Conservation (phyloP, 2,797 vertebrate genomes). For the Malurus leucopterus region DNA sequence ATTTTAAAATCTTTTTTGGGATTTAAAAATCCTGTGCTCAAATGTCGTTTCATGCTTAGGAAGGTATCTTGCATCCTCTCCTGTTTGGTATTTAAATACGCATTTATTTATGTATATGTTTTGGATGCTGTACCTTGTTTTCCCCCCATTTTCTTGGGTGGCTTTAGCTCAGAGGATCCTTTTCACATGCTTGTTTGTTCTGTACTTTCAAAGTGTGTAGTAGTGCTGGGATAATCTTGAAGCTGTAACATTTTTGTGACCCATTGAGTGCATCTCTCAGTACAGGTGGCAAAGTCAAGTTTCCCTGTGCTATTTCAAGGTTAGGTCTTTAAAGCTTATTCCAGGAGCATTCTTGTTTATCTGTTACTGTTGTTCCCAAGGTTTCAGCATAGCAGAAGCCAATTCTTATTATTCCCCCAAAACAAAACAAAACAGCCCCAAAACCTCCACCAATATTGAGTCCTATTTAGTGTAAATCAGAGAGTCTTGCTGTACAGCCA, state of each 20-base stretch:
- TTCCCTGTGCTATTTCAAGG: neutral
- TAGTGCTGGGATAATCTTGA: neutral
- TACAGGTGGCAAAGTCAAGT: neutral
- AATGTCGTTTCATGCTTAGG: neutral
- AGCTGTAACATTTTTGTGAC: neutral
- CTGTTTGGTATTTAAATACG: neutral
- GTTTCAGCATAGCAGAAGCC: neutral
- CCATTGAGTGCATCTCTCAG: neutral
- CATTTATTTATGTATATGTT: neutral
- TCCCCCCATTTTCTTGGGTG: neutral
- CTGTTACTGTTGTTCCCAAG: neutral
- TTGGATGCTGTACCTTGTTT: neutral
- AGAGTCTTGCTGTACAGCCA: neutral
- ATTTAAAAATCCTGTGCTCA: neutral
- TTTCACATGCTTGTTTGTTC: neutral
- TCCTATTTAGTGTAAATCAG: neutral
- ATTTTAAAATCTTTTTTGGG: neutral
- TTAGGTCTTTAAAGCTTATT: neutral
- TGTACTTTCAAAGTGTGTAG: neutral
- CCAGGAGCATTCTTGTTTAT: neutral
- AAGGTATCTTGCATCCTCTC: neutral
- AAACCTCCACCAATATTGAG: neutral
- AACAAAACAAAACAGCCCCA: accelerated
- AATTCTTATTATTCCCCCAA: neutral
- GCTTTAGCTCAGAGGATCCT: neutral